Evolutionary conservation across 2,113 vertebrate species (phyloP), one percentile per base, ranked within the genome.

Genomic region (Rhinichthys klamathensis): DNA sequence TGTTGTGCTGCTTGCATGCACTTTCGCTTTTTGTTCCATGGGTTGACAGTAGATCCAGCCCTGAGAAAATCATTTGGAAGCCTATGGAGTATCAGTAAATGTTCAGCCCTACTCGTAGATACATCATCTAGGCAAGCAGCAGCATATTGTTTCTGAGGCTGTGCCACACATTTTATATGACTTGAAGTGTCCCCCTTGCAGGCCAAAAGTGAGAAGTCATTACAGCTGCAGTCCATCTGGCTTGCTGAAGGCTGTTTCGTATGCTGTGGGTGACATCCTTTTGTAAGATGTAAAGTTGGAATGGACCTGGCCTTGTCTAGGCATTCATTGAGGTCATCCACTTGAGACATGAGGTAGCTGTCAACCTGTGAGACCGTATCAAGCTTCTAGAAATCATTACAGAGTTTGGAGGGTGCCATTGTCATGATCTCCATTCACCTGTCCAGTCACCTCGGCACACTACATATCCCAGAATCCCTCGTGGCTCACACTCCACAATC

Each of bases 191-290:
- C 27, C 30, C 15, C 15, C 21, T 72, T 82, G 49, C 46, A 72
- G 65, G 46, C 49, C 65, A 72, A 72, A 82, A 21, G 30, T 15
- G 80, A 54, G 60, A 81, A 81, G 8, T 79, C 56, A 25, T 56
- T 23, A 56, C 75, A 27, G 32, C 12, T n/a, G 46, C 25, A 75
- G 25, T 54, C 46, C 54, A 60, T 58, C 54, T 60, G 54, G 15
- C 32, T 60, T 78, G 44, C 74, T 76, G 49, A 76, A 76, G 74
- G 74, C 54, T 78, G 54, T 78, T 78, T 78, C 76, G 35, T 56
- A 38, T 32, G 51, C 49, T 60, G 25, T 60, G 21, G 16, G 61
- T 46, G 61, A 67, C 61, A 63, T 76, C 44, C 74, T 78, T 60
- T 63, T 81, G 38, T 61, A 60, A 79, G 30, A 23, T 79, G 11